phyloP scores from a whole-genome alignment of 2,113 vertebrate species.

The Petroica traversi region DNA sequence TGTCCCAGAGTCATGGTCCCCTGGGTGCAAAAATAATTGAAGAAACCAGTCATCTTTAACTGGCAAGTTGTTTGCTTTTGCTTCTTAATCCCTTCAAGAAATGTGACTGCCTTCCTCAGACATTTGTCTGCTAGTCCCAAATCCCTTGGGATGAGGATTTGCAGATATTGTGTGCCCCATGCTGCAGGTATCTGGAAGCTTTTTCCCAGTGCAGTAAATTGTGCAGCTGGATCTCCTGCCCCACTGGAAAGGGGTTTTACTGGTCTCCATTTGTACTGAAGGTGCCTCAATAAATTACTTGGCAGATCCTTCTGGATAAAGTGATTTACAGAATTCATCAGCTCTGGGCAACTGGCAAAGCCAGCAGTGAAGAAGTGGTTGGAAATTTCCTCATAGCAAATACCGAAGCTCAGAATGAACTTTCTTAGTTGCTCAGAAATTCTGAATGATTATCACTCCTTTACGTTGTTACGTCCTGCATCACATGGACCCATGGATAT shows the following conservation, averaged over 20 bases:
- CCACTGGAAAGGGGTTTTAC: not conserved
- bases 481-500: not conserved
- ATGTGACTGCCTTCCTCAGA: not conserved
- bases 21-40: not conserved
- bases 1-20: not conserved
- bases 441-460: not conserved
- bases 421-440: not conserved
- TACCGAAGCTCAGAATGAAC: not conserved
- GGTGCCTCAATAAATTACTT: not conserved
- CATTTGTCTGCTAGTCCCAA: not conserved
- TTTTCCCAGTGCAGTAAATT: not conserved
- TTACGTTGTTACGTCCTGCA: not conserved
- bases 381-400: not conserved
- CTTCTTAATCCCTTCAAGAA: not conserved
- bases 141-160: not conserved
- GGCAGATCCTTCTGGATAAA: not conserved
- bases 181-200: not conserved
- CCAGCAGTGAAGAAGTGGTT: not conserved
- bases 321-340: not conserved
- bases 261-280: not conserved
- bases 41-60: not conserved
- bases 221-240: not conserved
- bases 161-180: not conserved
- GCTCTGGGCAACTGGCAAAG: not conserved
- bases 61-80: not conserved